Conservation (phyloP, 2,113 vertebrate species). For the Melanotaenia duboulayi region DNA sequence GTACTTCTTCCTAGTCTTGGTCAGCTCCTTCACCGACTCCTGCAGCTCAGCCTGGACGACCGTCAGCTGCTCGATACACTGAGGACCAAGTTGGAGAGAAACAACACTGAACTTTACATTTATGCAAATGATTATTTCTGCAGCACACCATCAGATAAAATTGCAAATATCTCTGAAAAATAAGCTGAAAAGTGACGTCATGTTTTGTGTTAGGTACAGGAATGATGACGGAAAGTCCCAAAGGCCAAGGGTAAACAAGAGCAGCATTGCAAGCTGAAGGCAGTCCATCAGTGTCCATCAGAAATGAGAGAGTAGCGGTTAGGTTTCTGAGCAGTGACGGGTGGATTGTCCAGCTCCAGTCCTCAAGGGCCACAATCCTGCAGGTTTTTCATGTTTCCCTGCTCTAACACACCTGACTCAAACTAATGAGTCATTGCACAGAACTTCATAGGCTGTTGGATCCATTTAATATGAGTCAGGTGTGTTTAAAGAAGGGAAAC, state of each 20-base stretch:
- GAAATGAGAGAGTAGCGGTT: constrained; percentile 36
- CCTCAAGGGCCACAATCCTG: too few relatives aligned
- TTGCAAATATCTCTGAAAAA: constrained; percentile 22
- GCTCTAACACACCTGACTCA: too few relatives aligned
- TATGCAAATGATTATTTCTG: background rate
- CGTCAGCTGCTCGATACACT: constrained; percentile 96
- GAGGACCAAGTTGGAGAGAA: constrained; percentile 12
- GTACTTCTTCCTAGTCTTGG: constrained; percentile 99
- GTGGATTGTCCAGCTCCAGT: too few relatives aligned
- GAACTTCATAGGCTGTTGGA: too few relatives aligned
- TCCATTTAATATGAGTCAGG: too few relatives aligned
- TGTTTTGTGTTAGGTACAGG: background rate
- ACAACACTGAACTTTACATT: constrained; percentile 4
- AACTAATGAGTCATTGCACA: too few relatives aligned
- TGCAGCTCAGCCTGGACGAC: constrained; percentile 95
- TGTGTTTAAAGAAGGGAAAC: too few relatives aligned
- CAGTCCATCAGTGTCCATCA: constrained; percentile 19
- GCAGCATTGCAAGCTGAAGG: constrained; percentile 34
- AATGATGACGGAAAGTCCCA: constrained; percentile 2
- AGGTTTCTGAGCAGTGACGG: constrained; percentile 7
- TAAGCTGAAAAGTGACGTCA: background rate
- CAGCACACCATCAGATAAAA: background rate
- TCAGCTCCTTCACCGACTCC: constrained; percentile 97
- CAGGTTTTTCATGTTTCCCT: too few relatives aligned
- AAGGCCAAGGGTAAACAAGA: constrained; percentile 37